Conservation (phyloP, 2,888 invertebrate genomes). For the Gibbula magus region DNA sequence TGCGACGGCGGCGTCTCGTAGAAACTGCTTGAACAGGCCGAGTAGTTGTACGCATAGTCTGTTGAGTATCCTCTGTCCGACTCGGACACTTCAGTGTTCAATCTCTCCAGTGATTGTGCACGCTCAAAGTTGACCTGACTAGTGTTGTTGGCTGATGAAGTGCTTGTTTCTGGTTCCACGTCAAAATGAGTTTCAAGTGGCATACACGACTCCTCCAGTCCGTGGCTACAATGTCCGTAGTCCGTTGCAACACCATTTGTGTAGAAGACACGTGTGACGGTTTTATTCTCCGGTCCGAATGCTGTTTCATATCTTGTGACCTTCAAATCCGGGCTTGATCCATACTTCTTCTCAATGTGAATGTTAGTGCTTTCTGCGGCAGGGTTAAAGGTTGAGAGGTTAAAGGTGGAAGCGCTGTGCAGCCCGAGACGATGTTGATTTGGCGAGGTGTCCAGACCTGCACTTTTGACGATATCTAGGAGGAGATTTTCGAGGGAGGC, state of each 20-base stretch:
- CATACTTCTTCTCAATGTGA: conserved; percentile 38
- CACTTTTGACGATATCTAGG: conserved; percentile 56
- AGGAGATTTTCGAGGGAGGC: conserved; percentile 71
- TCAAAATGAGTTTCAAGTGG: conserved; percentile 64
- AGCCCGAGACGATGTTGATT: conserved; percentile 27
- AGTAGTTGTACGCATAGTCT: background rate
- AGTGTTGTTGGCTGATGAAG: conserved; percentile 17
- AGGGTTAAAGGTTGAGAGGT: conserved; percentile 50
- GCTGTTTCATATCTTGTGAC: conserved; percentile 66
- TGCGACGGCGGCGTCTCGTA: conserved; percentile 8
- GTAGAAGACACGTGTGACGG: conserved; percentile 66
- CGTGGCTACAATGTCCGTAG: conserved; percentile 50
- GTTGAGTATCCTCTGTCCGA: background rate
- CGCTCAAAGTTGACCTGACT: conserved; percentile 42
- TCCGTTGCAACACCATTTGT: conserved; percentile 61
- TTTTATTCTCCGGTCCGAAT: conserved; percentile 68
- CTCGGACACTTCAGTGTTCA: background rate
- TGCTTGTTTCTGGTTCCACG: conserved; percentile 18
- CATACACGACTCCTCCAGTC: conserved; percentile 42
- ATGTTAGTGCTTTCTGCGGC: conserved; percentile 38
- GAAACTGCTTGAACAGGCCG: conserved; percentile 6
- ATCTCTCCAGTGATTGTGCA: conserved; percentile 35
- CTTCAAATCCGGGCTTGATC: conserved; percentile 47
- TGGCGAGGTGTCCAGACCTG: conserved; percentile 46
- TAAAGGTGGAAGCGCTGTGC: conserved; percentile 12